Base-by-base conservation (phyloP, 2,888 invertebrate species). In the Rhagonycha fulva region DNA sequence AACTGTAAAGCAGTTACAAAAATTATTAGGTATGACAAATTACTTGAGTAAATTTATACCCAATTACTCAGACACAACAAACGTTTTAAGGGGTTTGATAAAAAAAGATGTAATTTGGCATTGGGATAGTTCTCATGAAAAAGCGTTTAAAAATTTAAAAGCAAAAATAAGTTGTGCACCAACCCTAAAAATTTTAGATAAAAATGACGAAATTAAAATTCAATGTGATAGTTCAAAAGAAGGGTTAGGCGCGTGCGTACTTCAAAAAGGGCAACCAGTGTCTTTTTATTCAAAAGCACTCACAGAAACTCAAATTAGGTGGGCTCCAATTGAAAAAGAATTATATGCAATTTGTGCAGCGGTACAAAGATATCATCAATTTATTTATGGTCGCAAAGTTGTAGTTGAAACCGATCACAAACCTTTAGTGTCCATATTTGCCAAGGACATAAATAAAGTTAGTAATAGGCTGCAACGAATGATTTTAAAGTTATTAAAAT, bases 301-400 rank as follows among this genome's bases (percentile, higher is more conserved):
- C 4, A 70, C 62, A 24, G 62, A 70, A 1, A 61, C 26, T 9
- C 62, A 70, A 14, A 12, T n/a, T 7, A 70, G 62, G 3, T 70
- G 62, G 26, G 70, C 62, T 19, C 70, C 62, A n/a, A 70, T 70
- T n/a, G 61, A 70, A 70, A 70, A 70, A 70, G 70, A 70, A 62
- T 24, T 61, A 24, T 62, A 23, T 24, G 61, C 70, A 60, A 61
- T 61, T 23, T 70, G 70, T 61, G 10, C 24, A 11, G 24, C 70
- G 3, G 19, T 9, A 24, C 32, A 70, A 70, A 23, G 23, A 60
- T 70, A 11, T 14, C 9, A 70, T n/a, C 23, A 62, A 26, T 70
- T 23, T 26, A 60, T 70, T 3, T 70, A 70, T 62, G 70, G 70
- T 12, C 12, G 14, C 60, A 60, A 7, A 60, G 12, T 60, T 14